Evolutionary conservation across 2,888 invertebrate species (phyloP).

Genomic region (Acrobeloides nanus): DNA sequence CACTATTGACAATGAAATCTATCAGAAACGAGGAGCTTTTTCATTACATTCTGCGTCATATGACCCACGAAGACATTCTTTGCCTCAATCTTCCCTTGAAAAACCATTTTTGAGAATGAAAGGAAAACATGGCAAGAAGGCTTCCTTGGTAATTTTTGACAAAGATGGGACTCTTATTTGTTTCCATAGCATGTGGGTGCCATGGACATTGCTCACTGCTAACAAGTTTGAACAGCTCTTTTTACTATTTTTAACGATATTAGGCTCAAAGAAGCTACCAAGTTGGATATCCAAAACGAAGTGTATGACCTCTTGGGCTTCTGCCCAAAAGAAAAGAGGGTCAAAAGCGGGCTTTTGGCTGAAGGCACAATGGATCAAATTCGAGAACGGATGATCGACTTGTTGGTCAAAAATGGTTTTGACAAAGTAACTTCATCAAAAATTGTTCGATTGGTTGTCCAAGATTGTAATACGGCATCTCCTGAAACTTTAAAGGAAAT

Average conservation of each 20-base stretch:
- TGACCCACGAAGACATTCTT: too few species aligned
- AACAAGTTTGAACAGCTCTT: constrained; percentile 42
- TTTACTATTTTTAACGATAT: constrained; percentile 19
- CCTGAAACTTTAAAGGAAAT: constrained; percentile 52
- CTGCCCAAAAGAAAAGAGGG: constrained; percentile 48
- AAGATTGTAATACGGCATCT: constrained; percentile 48
- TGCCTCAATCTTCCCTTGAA: too few species aligned
- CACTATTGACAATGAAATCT: too few species aligned
- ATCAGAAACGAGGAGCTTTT: too few species aligned
- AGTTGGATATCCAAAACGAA: constrained; percentile 52
- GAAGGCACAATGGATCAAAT: constrained; percentile 54
- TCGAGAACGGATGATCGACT: constrained; percentile 50
- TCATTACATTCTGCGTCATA: too few species aligned
- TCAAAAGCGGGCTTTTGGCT: constrained; percentile 54
- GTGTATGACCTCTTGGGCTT: constrained; percentile 55
- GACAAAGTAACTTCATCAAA: constrained; percentile 23
- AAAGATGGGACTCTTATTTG: constrained; percentile 59
- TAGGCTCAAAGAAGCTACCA: constrained; percentile 54
- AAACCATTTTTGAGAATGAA: too few species aligned
- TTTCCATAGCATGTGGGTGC: constrained; percentile 58
- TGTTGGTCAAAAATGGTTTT: constrained; percentile 52
- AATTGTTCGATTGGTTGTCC: constrained; percentile 49
- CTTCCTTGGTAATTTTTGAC: constrained; percentile 56
- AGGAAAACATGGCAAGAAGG: too few species aligned
- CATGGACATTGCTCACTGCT: constrained; percentile 55